Conservation (phyloP, 53 echinoderm and acorn worm genomes). For the Actinopyga echinites region DNA sequence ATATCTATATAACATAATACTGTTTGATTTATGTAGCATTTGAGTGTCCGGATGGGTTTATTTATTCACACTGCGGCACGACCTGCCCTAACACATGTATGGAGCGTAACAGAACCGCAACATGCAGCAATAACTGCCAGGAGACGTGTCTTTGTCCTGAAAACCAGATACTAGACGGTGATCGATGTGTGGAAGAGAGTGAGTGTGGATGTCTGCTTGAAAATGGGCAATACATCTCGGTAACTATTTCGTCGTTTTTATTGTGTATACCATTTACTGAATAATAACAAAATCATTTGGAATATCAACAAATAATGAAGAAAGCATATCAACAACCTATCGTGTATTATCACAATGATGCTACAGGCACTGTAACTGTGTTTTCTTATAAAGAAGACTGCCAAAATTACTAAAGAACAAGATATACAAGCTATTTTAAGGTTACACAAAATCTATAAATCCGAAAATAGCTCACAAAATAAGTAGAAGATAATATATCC, state of each 20-base stretch:
- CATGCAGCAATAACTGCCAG: conserved; percentile 40
- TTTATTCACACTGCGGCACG: conserved; percentile 51
- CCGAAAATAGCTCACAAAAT: too few species aligned
- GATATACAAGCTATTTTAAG: too few species aligned
- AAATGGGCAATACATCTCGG: conserved; percentile 55
- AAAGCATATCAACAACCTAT: too few species aligned
- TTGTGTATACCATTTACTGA: not conserved
- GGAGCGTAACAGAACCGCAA: conserved; percentile 24
- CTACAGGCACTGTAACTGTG: too few species aligned
- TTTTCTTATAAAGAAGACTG: too few species aligned
- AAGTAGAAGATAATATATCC: not conserved
- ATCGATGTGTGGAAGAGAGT: conserved; percentile 45
- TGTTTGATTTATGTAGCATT: conserved; percentile 29
- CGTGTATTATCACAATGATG: too few species aligned
- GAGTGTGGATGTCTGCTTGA: conserved; percentile 64
- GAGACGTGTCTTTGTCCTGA: conserved; percentile 64
- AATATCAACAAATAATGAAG: too few species aligned
- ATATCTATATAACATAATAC: too few species aligned
- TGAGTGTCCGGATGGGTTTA: conserved; percentile 51
- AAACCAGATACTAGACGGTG: conserved; percentile 53
- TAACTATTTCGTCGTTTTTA: not conserved
- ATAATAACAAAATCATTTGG: too few species aligned
- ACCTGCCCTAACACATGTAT: conserved; percentile 56
- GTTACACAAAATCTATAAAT: too few species aligned
- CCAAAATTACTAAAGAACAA: too few species aligned